Evolutionary conservation across 2,888 invertebrate genomes (phyloP).

Genomic region (Drosophila cracens): DNA sequence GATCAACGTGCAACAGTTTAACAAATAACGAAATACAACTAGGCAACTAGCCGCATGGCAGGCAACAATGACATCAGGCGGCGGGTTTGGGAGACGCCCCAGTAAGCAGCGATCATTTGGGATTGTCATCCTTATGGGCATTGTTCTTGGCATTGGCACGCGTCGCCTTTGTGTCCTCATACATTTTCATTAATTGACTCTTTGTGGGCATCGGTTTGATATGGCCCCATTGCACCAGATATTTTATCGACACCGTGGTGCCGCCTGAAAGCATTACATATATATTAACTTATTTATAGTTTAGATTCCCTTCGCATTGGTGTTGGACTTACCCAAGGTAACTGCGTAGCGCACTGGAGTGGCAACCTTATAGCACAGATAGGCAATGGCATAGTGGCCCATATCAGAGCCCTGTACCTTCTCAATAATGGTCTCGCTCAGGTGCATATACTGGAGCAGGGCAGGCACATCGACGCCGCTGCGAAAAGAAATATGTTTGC

Average conservation of each 20-base stretch:
- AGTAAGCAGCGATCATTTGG: conserved; percentile 59
- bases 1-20: conserved; percentile 47
- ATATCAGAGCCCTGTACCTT: conserved; percentile 92
- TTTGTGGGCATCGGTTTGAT: conserved; percentile 93
- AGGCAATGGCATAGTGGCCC: conserved; percentile 95
- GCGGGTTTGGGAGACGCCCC: conserved; percentile 24
- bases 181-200: conserved; percentile 87
- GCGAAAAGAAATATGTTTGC: conserved; percentile 39
- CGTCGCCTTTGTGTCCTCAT: conserved; percentile 86
- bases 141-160: conserved; percentile 71
- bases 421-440: conserved; percentile 91
- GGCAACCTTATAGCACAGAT: conserved; percentile 96
- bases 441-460: conserved; percentile 90
- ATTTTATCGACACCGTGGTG: conserved; percentile 93
- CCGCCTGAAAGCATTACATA: conserved; percentile 87
- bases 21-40: conserved; percentile 57
- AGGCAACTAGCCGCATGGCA: conserved; percentile 52
- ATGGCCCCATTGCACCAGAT: conserved; percentile 91
- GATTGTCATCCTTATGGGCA: conserved; percentile 54
- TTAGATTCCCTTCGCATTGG: not conserved
- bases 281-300: not conserved
- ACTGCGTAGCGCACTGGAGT: conserved; percentile 97
- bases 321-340: conserved; percentile 90
- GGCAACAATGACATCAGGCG: conserved; percentile 31
- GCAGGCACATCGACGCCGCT: conserved; percentile 96